phyloP scores from a whole-genome alignment of 2,888 invertebrate genomes.

The Chorisops tibialis region DNA sequence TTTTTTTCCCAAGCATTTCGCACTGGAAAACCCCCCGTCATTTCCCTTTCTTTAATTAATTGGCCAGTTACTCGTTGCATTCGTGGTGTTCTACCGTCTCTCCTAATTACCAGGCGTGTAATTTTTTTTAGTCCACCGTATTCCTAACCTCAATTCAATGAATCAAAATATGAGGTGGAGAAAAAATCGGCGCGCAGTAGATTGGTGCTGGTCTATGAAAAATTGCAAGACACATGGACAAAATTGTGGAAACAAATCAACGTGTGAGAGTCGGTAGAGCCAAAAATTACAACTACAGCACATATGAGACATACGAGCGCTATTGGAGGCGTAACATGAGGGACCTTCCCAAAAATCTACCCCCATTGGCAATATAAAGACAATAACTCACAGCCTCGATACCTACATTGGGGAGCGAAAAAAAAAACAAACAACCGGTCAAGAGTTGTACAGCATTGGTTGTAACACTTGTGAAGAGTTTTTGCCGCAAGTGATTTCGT shows the following conservation, averaged over 20 bases:
- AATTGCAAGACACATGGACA: background rate
- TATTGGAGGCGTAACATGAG: background rate
- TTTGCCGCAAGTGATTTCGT: conserved; percentile 20
- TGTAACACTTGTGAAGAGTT: conserved; percentile 10
- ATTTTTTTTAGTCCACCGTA: background rate
- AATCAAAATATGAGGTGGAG: background rate
- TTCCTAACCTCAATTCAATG: conserved; percentile 4
- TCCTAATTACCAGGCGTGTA: background rate
- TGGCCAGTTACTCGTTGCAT: background rate
- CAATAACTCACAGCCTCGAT: conserved; percentile 29
- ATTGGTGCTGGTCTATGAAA: background rate
- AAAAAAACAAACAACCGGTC: background rate
- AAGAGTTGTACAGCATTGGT: background rate
- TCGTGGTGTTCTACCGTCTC: background rate
- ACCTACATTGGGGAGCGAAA: conserved; percentile 16
- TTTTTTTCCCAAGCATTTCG: too few relatives aligned
- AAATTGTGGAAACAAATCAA: background rate
- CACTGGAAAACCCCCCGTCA: too few relatives aligned
- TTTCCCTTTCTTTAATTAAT: conserved; percentile 20
- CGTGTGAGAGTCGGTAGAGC: background rate
- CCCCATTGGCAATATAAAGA: conserved; percentile 27
- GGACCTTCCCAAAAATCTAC: conserved; percentile 11
- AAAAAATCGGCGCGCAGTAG: background rate
- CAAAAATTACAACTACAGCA: background rate
- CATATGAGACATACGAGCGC: background rate